Base-by-base conservation (phyloP, 1,140 invertebrate species). In the Apis dorsata region DNA sequence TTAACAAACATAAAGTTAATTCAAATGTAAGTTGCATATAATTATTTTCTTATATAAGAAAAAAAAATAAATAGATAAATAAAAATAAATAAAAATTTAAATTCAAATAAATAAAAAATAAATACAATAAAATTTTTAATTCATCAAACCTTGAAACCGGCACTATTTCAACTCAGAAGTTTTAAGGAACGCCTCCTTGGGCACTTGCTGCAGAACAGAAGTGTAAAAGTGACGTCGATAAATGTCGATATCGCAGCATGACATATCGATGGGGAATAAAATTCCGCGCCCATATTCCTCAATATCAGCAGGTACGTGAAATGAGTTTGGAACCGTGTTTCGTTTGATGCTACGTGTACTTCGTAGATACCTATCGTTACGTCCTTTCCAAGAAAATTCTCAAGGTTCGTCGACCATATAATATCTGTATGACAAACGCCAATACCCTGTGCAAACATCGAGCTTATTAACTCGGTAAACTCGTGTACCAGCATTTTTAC, bases 361-460 rank as follows among this genome's bases (percentile, higher is more conserved):
- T 60, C 17, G 76, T 28, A 51, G 63, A 51, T 44, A 19, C 15
- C 21, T 8, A 51, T 59, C 63, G 51, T 85, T 68, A 79, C 34
- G 28, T 72, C 4, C 28, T 66, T 85, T 85, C 83, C 53, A 51
- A 66, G 83, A 85, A 44, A 85, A 59, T 74, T 2, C 76, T 74
- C 84, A 79, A 72, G 59, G 83, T 85, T 85, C 84, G 83, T 85
- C 83, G 84, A 69, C 76, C 83, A 84, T 51, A 63, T 85, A 85
- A 85, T 80, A 85, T 73, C 83, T 85, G 83, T 85, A 74, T 85
- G 84, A 74, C 84, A 85, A 85, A 85, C 70, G 83, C 71, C 76
- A 85, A 85, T 85, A 85, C 63, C 69, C 69, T 85, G 34, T 11
- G 76, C 83, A 85, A 85, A 85, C 68, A 80, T 57, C 19, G 59